Percentiles rank a stretch among this genome's conserved stretches.
phyloP scores from a whole-genome alignment of 2,797 vertebrate species.

The Falco naumanni region DNA sequence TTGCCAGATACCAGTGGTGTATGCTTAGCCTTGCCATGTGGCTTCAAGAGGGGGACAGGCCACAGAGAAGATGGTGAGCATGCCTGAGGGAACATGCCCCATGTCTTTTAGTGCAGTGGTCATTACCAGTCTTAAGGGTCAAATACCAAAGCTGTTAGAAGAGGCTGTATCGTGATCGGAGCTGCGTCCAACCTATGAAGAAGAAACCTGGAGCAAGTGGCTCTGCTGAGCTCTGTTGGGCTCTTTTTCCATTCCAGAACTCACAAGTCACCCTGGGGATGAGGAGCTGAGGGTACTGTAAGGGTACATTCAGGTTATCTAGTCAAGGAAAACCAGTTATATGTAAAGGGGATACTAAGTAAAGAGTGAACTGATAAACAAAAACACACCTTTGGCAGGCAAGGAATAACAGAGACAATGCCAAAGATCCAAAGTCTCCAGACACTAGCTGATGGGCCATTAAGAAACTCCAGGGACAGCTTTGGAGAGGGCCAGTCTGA shows the following conservation, averaged over 20 bases:
- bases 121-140: background rate
- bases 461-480: background rate
- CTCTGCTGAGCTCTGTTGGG: background rate
- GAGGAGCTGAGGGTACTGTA: background rate
- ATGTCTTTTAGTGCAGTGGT: background rate
- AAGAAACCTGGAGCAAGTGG: background rate
- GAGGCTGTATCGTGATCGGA: background rate
- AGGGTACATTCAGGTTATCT: background rate
- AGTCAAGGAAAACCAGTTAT: background rate
- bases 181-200: background rate
- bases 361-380: background rate
- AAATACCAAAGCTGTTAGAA: background rate
- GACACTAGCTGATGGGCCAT: background rate
- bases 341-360: background rate
- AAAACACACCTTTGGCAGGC: background rate
- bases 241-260: background rate
- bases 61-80: background rate
- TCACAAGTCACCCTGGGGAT: background rate
- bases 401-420: background rate
- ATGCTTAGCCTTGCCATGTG: background rate
- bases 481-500: background rate
- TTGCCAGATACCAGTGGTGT: background rate
- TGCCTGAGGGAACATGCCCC: background rate
- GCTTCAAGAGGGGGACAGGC: background rate
- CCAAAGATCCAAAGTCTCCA: background rate